Percentiles rank a stretch among this genome's conserved stretches.
These are phyloP conservation scores for Miltochrista miniata DNA, from an alignment of 2,888 invertebrate genomes.

Conservation along the genomic window DNA sequence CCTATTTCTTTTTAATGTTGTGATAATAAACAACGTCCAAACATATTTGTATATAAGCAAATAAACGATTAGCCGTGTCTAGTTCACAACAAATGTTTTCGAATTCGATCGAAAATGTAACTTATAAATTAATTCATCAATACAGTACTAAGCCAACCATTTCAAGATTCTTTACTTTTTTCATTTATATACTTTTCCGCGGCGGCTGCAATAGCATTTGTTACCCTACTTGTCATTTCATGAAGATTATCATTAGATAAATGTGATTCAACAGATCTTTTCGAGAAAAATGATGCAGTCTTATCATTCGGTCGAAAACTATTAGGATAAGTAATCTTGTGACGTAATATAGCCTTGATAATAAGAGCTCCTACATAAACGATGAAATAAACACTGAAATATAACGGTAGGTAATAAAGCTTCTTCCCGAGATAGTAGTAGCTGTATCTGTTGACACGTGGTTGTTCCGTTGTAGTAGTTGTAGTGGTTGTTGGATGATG, in stretches of 20 bases:
- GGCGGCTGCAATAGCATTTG: conserved; percentile 67
- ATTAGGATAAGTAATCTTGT: conserved; percentile 87
- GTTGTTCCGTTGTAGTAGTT: conserved; percentile 78
- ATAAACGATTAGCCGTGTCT: conserved; percentile 66
- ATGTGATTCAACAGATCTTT: conserved; percentile 69
- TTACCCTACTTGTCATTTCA: conserved; percentile 74
- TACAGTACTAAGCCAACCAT: conserved; percentile 15
- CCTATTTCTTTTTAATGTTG: conserved; percentile 46
- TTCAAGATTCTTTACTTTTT: conserved; percentile 27
- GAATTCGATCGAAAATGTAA: conserved; percentile 11
- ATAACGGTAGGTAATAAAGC: conserved; percentile 89
- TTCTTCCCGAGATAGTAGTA: conserved; percentile 90
- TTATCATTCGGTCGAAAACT: conserved; percentile 74
- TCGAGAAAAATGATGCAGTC: conserved; percentile 70
- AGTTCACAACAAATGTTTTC: conserved; percentile 65
- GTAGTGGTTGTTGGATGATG: conserved; percentile 48
- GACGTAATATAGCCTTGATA: conserved; percentile 88
- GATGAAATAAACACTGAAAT: conserved; percentile 89
- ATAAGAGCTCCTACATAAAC: conserved; percentile 88
- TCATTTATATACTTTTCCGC: conserved; percentile 67
- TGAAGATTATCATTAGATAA: conserved; percentile 76
- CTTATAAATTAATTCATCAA: conserved; percentile 8
- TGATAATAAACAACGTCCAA: conserved; percentile 75
- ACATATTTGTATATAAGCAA: conserved; percentile 11
- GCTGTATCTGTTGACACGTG: conserved; percentile 86